Evolutionary conservation across 2,888 invertebrate species (phyloP).

Genomic region (Hyles lineata): DNA sequence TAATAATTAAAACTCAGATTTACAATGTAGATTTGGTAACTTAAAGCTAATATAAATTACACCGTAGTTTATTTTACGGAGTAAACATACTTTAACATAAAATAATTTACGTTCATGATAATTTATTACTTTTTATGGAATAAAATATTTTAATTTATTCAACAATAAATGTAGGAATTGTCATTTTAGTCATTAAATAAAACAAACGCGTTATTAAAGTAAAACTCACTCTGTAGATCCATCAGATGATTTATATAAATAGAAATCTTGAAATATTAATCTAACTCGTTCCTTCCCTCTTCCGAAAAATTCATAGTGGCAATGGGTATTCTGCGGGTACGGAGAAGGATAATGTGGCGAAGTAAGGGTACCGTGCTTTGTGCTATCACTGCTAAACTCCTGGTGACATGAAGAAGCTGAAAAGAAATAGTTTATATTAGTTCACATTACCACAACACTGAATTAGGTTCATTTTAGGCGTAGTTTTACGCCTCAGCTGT

Average conservation of each 20-base stretch:
- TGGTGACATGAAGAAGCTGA: slow-evolving; percentile 91
- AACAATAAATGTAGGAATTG: too few relatives aligned
- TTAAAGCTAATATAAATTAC: too few relatives aligned
- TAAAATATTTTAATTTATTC: too few relatives aligned
- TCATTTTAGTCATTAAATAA: too few relatives aligned
- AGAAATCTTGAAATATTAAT: slow-evolving; percentile 93
- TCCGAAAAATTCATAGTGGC: slow-evolving; percentile 96
- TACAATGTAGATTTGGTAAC: too few relatives aligned
- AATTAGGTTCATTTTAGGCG: too few relatives aligned
- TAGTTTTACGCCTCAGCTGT: background rate
- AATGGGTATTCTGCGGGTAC: slow-evolving; percentile 92
- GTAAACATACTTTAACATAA: too few relatives aligned
- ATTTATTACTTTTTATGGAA: too few relatives aligned
- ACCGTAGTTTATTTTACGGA: too few relatives aligned
- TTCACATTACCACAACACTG: background rate
- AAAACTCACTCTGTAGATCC: slow-evolving; percentile 86
- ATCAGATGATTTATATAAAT: slow-evolving; percentile 88
- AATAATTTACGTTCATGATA: too few relatives aligned
- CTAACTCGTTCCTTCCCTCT: slow-evolving; percentile 93
- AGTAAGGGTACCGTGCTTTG: slow-evolving; percentile 92
- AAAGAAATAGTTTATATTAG: slow-evolving; percentile 54
- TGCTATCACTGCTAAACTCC: slow-evolving; percentile 90
- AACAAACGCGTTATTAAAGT: background rate
- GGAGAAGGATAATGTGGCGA: slow-evolving; percentile 94
- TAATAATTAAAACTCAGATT: background rate